phyloP scores from a whole-genome alignment of 2,888 invertebrate genomes.

The Hirtodrosophila histrioides region DNA sequence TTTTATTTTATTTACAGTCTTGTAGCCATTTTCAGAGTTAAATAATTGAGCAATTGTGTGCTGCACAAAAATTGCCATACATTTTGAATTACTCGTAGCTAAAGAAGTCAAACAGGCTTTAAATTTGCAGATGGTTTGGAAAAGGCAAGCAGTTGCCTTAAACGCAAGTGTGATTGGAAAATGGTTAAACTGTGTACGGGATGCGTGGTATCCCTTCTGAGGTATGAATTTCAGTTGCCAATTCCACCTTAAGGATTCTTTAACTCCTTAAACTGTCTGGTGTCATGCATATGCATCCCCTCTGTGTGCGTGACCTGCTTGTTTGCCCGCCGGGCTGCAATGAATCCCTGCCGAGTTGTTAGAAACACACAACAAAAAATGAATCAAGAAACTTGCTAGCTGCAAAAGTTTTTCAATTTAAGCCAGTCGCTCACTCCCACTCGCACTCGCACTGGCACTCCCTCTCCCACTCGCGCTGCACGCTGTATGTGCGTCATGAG shows the following conservation, averaged over 20 bases:
- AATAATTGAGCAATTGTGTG: conserved; percentile 55
- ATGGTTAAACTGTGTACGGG: background rate
- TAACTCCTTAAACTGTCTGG: conserved; percentile 23
- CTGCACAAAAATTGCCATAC: conserved; percentile 21
- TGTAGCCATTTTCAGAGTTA: conserved; percentile 17
- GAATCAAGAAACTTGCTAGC: conserved; percentile 63
- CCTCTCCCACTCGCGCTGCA: conserved; percentile 13
- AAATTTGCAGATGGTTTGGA: background rate
- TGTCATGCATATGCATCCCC: conserved; percentile 28
- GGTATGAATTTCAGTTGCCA: conserved; percentile 10
- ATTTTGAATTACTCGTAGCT: conserved; percentile 8
- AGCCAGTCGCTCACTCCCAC: conserved; percentile 33
- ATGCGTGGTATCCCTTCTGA: too few species aligned
- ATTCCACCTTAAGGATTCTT: conserved; percentile 24
- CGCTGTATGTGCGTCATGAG: conserved; percentile 11
- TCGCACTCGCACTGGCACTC: background rate
- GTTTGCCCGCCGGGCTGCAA: conserved; percentile 49
- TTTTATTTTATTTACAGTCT: conserved; percentile 67
- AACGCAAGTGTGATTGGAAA: too few species aligned
- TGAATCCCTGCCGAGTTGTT: conserved; percentile 59
- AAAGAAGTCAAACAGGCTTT: background rate
- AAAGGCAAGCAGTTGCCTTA: background rate
- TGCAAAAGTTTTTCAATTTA: conserved; percentile 76
- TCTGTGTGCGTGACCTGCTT: conserved; percentile 29
- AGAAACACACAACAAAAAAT: conserved; percentile 31